These are phyloP conservation scores for Poecilia gillii DNA, from an alignment of 2,797 vertebrate genomes.

Conservation along the genomic window DNA sequence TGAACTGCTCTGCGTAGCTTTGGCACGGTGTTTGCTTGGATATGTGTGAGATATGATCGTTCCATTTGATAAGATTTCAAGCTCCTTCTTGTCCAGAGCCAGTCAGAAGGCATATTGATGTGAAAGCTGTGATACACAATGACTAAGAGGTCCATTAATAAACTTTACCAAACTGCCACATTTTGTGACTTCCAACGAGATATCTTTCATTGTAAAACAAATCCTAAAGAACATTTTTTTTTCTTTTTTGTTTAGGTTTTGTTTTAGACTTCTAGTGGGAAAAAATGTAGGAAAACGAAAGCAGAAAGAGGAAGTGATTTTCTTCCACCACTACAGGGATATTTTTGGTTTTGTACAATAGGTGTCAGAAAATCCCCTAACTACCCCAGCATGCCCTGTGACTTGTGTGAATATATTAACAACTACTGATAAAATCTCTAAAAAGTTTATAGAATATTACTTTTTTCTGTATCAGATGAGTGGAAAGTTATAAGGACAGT, in stretches of 20 bases:
- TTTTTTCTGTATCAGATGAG: slow-evolving; percentile 34
- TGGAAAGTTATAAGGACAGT: slow-evolving; percentile 17
- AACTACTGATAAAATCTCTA: slow-evolving; percentile 47
- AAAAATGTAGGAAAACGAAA: slow-evolving; percentile 40
- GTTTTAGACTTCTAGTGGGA: slow-evolving; percentile 5
- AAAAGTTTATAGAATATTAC: slow-evolving; percentile 38
- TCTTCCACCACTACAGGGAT: slow-evolving; percentile 5
- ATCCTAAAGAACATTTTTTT: neutral
- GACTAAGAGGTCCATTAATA: slow-evolving; percentile 51
- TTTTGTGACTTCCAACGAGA: slow-evolving; percentile 41
- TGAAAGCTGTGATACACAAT: slow-evolving; percentile 39
- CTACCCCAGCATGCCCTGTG: slow-evolving; percentile 22
- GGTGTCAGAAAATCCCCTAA: slow-evolving; percentile 37
- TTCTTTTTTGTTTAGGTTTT: slow-evolving; percentile 15
- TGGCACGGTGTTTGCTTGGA: slow-evolving; percentile 14
- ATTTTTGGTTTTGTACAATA: slow-evolving; percentile 31
- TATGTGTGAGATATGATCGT: slow-evolving; percentile 28
- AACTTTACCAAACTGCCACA: slow-evolving; percentile 58
- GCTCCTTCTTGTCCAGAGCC: slow-evolving; percentile 29
- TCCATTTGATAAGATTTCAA: slow-evolving; percentile 47
- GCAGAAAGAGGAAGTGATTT: slow-evolving; percentile 54
- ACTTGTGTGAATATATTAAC: slow-evolving; percentile 25
- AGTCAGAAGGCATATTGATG: slow-evolving; percentile 26
- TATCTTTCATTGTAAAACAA: slow-evolving; percentile 51
- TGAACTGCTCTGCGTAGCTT: slow-evolving; percentile 7